Percentiles rank a stretch among this genome's conserved stretches.
Conservation (phyloP, 2,888 invertebrate species). For the Drosophila maculinotata region DNA sequence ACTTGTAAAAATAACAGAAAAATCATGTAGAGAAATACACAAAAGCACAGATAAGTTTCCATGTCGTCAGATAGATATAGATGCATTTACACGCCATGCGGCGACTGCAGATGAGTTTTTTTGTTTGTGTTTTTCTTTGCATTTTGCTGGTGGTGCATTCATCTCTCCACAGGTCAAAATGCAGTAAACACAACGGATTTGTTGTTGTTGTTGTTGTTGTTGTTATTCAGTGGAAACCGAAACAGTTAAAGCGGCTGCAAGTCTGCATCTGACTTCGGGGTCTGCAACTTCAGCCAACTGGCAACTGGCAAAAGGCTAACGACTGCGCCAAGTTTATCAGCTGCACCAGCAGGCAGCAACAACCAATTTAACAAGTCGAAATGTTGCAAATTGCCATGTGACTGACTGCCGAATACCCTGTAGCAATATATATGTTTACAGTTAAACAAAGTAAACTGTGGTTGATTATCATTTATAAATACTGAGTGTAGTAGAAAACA, state of each 20-base stretch:
- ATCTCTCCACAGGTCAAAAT: conserved; percentile 62
- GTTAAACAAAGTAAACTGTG: too few relatives aligned
- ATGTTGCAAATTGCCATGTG: background rate
- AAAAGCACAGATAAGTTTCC: conserved; percentile 34
- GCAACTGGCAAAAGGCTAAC: conserved; percentile 59
- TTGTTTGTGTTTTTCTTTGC: conserved; percentile 1
- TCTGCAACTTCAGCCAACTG: conserved; percentile 59
- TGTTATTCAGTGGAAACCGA: conserved; percentile 55
- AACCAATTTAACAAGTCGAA: conserved; percentile 44
- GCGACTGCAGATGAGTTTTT: conserved; percentile 42
- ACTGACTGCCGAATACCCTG: background rate
- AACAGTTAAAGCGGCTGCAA: conserved; percentile 69
- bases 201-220: conserved; percentile 33
- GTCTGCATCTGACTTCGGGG: conserved; percentile 46
- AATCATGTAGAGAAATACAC: conserved; percentile 26
- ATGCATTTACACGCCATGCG: conserved; percentile 45
- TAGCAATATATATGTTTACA: background rate
- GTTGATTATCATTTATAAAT: too few relatives aligned
- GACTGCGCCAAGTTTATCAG: conserved; percentile 59
- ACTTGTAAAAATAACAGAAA: conserved; percentile 73
- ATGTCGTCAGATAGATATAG: conserved; percentile 35
- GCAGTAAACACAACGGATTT: conserved; percentile 70
- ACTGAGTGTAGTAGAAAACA: too few relatives aligned
- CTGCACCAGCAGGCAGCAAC: conserved; percentile 62
- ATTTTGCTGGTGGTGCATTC: conserved; percentile 25